These are phyloP conservation scores for Callorhinus ursinus DNA, from an alignment of 2,113 vertebrate species.

Conservation along the genomic window DNA sequence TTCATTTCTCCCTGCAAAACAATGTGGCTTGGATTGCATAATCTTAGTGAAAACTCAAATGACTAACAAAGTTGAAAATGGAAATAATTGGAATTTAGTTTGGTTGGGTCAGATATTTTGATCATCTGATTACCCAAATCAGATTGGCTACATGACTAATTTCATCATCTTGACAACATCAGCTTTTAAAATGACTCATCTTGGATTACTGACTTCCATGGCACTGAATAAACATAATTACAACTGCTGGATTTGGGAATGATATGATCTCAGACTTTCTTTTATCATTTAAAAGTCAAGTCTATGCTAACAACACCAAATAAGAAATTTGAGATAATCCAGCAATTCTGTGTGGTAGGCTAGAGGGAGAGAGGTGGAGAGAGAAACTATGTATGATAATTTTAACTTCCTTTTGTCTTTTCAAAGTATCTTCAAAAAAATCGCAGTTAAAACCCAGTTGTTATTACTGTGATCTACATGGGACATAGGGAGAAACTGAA, in stretches of 20 bases:
- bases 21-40: neutral
- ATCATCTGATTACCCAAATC: conserved; percentile 41
- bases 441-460: neutral
- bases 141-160: neutral
- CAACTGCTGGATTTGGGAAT: neutral
- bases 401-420: neutral
- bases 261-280: neutral
- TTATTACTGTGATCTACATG: neutral
- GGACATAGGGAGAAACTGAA: neutral
- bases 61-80: conserved; percentile 31
- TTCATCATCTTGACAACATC: conserved; percentile 34
- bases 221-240: conserved; percentile 3
- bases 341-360: neutral
- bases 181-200: conserved; percentile 27
- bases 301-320: conserved; percentile 28
- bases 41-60: conserved; percentile 21
- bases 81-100: conserved; percentile 48
- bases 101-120: conserved; percentile 11
- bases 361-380: neutral
- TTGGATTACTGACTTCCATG: neutral
- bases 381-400: neutral
- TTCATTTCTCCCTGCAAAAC: neutral
- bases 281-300: neutral
- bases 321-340: neutral
- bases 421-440: conserved; percentile 13